phyloP scores from a whole-genome alignment of 2,888 invertebrate species.

The Baronia brevicornis region DNA sequence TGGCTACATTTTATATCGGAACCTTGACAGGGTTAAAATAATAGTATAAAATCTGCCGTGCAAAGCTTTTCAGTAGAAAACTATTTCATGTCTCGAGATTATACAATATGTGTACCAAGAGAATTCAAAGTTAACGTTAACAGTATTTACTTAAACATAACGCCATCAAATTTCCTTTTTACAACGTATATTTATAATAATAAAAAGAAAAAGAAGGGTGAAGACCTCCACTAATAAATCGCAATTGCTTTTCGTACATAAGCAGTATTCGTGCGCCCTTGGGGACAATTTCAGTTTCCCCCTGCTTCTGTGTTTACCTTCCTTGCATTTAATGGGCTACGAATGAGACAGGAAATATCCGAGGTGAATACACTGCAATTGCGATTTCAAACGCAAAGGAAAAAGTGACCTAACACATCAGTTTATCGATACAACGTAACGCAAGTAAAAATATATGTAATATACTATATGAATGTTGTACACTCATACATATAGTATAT shows the following conservation, averaged over 20 bases:
- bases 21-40: too few species aligned
- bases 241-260: slow-evolving; percentile 12
- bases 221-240: slow-evolving; percentile 19
- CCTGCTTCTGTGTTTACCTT: slow-evolving; percentile 35
- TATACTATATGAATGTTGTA: too few species aligned
- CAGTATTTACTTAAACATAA: too few species aligned
- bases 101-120: too few species aligned
- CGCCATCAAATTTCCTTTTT: too few species aligned
- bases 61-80: too few species aligned
- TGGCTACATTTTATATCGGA: too few species aligned
- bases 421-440: slow-evolving; percentile 15
- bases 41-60: too few species aligned
- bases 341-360: slow-evolving; percentile 36
- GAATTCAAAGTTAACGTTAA: too few species aligned
- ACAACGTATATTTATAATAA: slow-evolving; percentile 2
- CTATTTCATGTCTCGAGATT: too few species aligned
- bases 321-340: slow-evolving; percentile 28
- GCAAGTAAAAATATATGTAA: not conserved
- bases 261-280: slow-evolving; percentile 32
- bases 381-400: slow-evolving; percentile 30
- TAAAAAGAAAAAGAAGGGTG: slow-evolving; percentile 14
- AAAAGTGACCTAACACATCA: slow-evolving; percentile 15
- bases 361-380: slow-evolving; percentile 51
- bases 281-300: slow-evolving; percentile 48
- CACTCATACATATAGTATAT: too few species aligned